A percentile compares a stretch with the other conserved stretches of the same genome.
Evolutionary conservation across 2,113 vertebrate genomes (phyloP).

Genomic region (Hyperoodon ampullatus): DNA sequence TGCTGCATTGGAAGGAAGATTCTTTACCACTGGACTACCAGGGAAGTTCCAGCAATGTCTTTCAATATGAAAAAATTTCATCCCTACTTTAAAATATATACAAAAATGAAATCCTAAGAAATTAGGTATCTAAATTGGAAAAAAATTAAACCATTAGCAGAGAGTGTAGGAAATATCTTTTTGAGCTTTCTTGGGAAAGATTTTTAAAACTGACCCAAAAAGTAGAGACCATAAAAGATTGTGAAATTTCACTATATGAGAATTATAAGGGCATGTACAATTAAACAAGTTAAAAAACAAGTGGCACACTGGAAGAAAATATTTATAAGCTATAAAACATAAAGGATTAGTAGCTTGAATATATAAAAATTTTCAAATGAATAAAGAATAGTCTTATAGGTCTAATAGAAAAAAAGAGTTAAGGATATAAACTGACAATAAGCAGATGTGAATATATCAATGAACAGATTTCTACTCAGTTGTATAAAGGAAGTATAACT

Average conservation of each 20-base stretch:
- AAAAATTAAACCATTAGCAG: neutral
- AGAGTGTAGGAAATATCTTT: neutral
- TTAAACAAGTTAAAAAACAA: neutral
- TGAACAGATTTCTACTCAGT: neutral
- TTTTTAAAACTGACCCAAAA: neutral
- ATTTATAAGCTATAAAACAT: neutral
- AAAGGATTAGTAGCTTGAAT: neutral
- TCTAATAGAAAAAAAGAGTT: neutral
- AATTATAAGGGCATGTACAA: neutral
- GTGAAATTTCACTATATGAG: neutral
- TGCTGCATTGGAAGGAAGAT: no score
- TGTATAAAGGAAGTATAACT: neutral
- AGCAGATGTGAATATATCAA: neutral
- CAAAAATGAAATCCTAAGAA: neutral
- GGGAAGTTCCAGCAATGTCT: neutral
- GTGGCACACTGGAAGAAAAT: neutral
- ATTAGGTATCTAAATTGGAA: neutral
- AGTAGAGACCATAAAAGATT: neutral
- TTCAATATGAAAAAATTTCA: constrained; percentile 13
- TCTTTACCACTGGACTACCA: no score
- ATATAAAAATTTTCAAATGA: neutral
- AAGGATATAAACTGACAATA: neutral
- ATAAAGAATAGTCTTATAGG: neutral
- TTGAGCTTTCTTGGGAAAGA: neutral
- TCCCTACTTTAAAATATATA: neutral